Conservation (phyloP, 2,113 vertebrate genomes). For the Poeciliopsis retropinna region DNA sequence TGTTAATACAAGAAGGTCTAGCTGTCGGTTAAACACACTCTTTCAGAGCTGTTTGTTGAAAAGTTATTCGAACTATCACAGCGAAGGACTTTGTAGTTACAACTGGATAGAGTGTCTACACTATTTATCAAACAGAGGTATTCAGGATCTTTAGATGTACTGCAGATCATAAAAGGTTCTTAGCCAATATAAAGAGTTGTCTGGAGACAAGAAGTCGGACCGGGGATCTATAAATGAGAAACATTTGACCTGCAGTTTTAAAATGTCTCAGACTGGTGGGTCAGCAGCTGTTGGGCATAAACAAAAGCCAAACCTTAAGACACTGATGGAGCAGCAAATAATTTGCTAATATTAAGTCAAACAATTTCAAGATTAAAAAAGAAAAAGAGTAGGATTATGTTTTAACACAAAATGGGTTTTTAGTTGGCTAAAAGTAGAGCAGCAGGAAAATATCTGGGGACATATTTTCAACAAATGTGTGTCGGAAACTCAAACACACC, state of each 20-base stretch:
- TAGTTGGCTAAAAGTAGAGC: too few relatives aligned
- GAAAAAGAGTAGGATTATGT: too few relatives aligned
- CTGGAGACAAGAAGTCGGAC: conserved; percentile 21
- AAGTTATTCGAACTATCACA: neutral
- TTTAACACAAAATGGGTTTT: too few relatives aligned
- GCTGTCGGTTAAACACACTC: conserved; percentile 11
- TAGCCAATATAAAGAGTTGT: conserved; percentile 42
- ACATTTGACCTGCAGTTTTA: conserved; percentile 44
- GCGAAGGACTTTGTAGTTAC: conserved; percentile 1
- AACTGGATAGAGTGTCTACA: conserved; percentile 12
- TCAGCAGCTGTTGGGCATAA: conserved; percentile 45
- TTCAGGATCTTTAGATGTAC: conserved; percentile 15
- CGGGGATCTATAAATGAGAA: conserved; percentile 36
- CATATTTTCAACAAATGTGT: too few relatives aligned
- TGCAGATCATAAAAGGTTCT: conserved; percentile 15
- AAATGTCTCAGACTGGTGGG: conserved; percentile 32
- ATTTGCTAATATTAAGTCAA: neutral
- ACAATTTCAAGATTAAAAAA: neutral
- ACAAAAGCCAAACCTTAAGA: conserved; percentile 3
- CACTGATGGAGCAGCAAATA: neutral
- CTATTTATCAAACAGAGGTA: conserved; percentile 25
- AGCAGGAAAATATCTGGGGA: too few relatives aligned
- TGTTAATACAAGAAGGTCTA: conserved; percentile 25
- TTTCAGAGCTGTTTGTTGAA: conserved; percentile 3
- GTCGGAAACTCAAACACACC: neutral